Percentiles rank a stretch among this genome's conserved stretches.
Evolutionary conservation across 1,140 invertebrate genomes (phyloP).

Genomic region (Drosophila paulistorum): DNA sequence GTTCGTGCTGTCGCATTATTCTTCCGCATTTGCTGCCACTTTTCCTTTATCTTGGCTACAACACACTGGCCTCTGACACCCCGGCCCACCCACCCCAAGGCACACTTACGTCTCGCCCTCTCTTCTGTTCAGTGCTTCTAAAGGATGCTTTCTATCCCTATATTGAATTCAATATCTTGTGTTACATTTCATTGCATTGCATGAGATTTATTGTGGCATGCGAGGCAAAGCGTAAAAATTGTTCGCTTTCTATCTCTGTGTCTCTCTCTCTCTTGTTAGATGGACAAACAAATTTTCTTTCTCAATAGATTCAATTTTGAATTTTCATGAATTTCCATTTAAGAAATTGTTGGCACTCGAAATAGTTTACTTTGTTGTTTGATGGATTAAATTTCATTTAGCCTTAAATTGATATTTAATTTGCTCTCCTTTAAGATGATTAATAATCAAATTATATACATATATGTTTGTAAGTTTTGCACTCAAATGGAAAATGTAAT

Average conservation of each 20-base stretch:
- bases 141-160: conserved; percentile 13
- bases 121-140: not conserved
- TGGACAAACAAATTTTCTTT: conserved; percentile 4
- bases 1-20: conserved; percentile 81
- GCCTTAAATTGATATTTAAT: conserved; percentile 11
- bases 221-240: conserved; percentile 49
- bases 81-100: not conserved
- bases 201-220: conserved; percentile 74
- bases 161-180: conserved; percentile 81
- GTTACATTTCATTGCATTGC: conserved; percentile 81
- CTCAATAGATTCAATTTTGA: not conserved
- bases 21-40: conserved; percentile 80
- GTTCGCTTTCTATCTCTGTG: conserved; percentile 3
- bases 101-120: not conserved
- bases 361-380: conserved; percentile 4
- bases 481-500: conserved; percentile 10
- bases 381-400: conserved; percentile 2
- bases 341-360: not conserved
- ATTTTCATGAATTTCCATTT: not conserved
- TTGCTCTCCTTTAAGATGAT: not conserved
- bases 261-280: too few relatives aligned
- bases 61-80: conserved; percentile 33
- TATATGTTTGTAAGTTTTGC: not conserved
- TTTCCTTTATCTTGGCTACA: conserved; percentile 70
- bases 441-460: not conserved